Conservation (phyloP, 2,888 invertebrate genomes). For the Pegoplata infirma region DNA sequence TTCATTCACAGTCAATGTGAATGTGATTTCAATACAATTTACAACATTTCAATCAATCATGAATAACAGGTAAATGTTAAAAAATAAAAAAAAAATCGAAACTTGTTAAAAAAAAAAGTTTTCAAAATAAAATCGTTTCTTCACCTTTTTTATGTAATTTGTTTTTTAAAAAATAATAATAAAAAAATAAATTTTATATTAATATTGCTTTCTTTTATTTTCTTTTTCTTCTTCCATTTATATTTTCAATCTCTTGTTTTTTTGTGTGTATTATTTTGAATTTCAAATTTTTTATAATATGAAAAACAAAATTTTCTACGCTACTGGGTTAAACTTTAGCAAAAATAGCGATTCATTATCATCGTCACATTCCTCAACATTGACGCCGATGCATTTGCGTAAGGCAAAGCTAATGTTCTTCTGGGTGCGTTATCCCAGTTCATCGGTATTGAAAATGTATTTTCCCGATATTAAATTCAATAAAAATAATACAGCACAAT, state of each 20-base stretch:
- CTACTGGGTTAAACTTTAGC: slow-evolving; percentile 60
- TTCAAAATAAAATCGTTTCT: slow-evolving; percentile 38
- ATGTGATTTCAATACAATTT: slow-evolving; percentile 45
- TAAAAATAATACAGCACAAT: slow-evolving; percentile 99
- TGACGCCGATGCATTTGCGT: slow-evolving; percentile 99
- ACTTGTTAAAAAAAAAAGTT: slow-evolving; percentile 5
- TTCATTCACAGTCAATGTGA: slow-evolving; percentile 23
- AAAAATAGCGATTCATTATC: slow-evolving; percentile 84
- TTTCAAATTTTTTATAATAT: slow-evolving; percentile 41
- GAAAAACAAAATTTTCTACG: no score
- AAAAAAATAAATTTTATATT: slow-evolving; percentile 13
- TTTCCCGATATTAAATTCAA: slow-evolving; percentile 99
- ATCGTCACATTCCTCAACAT: slow-evolving; percentile 94
- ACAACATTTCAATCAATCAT: slow-evolving; percentile 59
- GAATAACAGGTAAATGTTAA: not conserved
- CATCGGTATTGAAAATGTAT: slow-evolving; percentile 99
- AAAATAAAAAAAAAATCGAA: slow-evolving; percentile 17
- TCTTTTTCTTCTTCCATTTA: slow-evolving; percentile 14
- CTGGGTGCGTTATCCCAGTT: slow-evolving; percentile 99
- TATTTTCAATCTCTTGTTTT: slow-evolving; percentile 2
- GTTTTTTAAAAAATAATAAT: not conserved
- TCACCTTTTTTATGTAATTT: slow-evolving; percentile 37
- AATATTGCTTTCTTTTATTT: slow-evolving; percentile 43
- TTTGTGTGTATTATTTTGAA: slow-evolving; percentile 38
- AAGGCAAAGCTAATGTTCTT: slow-evolving; percentile 99